These are phyloP conservation scores for Mirounga angustirostris DNA, from an alignment of 2,113 vertebrate genomes.

Conservation along the genomic window DNA sequence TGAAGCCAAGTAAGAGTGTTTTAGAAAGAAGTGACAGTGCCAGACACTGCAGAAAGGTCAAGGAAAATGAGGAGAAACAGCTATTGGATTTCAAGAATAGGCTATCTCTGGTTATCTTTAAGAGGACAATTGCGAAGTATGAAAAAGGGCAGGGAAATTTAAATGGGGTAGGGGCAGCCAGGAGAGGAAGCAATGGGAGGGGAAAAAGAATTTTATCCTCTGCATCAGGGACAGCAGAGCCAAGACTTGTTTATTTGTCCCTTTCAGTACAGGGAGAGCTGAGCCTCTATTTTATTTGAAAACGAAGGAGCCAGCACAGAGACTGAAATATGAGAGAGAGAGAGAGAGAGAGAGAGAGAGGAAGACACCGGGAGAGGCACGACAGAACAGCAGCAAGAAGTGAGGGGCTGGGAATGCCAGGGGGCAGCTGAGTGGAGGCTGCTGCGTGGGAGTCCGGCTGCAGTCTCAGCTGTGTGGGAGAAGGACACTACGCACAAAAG, in stretches of 20 bases:
- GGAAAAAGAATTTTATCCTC: neutral
- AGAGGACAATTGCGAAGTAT: neutral
- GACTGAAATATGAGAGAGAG: neutral
- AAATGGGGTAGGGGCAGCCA: neutral
- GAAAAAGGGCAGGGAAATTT: neutral
- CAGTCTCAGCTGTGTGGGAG: too few relatives aligned
- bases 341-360: neutral
- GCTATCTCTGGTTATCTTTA: neutral
- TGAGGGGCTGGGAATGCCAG: neutral
- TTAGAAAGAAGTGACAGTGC: neutral
- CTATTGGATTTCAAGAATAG: neutral
- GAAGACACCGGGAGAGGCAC: neutral
- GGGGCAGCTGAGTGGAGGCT: neutral
- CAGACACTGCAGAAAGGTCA: neutral
- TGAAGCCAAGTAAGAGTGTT: neutral
- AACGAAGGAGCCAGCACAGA: neutral
- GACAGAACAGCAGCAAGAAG: neutral
- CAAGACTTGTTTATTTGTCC: neutral
- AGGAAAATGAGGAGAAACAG: neutral
- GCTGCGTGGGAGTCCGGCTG: too few relatives aligned
- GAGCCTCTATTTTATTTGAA: neutral
- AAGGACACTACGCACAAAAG: neutral
- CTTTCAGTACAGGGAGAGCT: neutral
- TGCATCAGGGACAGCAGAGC: neutral
- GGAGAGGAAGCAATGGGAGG: neutral